Evolutionary conservation across 2,888 invertebrate genomes (phyloP).

Genomic region (Poecilus cupreus): DNA sequence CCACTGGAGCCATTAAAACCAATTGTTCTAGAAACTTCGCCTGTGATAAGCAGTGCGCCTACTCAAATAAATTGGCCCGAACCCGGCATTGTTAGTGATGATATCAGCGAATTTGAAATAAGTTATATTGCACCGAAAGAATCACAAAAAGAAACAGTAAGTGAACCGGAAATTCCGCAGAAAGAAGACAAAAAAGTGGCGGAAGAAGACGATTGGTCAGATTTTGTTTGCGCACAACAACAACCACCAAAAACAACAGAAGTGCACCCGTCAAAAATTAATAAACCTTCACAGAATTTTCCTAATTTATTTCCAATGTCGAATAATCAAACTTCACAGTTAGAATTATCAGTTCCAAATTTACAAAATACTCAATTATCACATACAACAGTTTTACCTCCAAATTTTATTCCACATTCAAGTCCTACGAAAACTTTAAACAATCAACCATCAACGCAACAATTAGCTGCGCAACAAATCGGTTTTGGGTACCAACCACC

Average conservation of each 20-base stretch:
- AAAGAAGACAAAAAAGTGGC: conserved; percentile 30
- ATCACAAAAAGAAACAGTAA: conserved; percentile 53
- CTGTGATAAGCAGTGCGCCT: conserved; percentile 69
- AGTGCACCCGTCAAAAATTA: background rate
- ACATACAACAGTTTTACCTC: conserved; percentile 27
- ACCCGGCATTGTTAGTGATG: conserved; percentile 74
- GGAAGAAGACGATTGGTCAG: conserved; percentile 79
- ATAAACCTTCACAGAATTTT: too few relatives aligned
- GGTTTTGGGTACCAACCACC: conserved; percentile 41
- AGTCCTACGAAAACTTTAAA: conserved; percentile 24
- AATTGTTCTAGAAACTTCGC: conserved; percentile 61
- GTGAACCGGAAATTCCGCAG: background rate
- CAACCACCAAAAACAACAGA: background rate
- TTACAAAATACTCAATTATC: conserved; percentile 48
- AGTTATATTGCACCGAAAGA: conserved; percentile 62
- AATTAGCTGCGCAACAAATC: conserved; percentile 40
- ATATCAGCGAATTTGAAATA: conserved; percentile 69
- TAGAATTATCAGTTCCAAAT: conserved; percentile 52
- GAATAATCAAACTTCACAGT: background rate
- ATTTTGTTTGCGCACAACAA: conserved; percentile 74
- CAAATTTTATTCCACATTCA: conserved; percentile 40
- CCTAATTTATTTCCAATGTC: background rate
- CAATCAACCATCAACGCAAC: background rate
- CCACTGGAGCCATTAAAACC: conserved; percentile 67
- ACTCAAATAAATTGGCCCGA: conserved; percentile 80